Conservation (phyloP, 2,113 vertebrate species). For the Trochalopteron elliotii region DNA sequence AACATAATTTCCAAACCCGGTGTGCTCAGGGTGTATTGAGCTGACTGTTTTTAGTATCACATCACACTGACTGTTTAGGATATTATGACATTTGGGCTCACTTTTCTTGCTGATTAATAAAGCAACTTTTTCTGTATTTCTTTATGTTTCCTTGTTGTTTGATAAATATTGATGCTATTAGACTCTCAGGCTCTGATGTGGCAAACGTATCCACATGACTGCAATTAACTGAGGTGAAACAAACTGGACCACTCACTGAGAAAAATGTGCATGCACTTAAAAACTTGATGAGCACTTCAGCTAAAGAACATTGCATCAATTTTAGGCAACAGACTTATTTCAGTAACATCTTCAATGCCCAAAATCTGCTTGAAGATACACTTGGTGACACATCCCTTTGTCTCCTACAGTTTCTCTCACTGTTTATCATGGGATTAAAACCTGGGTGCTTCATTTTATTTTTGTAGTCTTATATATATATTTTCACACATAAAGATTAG, state of each 20-base stretch:
- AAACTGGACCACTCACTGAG: constrained; percentile 15
- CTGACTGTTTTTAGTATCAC: not conserved
- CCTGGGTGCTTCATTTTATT: not conserved
- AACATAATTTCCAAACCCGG: not conserved
- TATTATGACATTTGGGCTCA: not conserved
- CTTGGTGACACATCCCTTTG: not conserved
- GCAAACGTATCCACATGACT: not conserved
- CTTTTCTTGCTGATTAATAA: not conserved
- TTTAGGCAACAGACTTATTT: not conserved
- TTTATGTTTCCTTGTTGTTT: not conserved
- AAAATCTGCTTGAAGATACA: not conserved
- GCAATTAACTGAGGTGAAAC: constrained; percentile 36
- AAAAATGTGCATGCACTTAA: not conserved
- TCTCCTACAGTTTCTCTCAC: not conserved
- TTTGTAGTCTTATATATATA: not conserved
- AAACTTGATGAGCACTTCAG: constrained; percentile 9
- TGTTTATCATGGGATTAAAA: not conserved
- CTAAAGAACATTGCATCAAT: not conserved
- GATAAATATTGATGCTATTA: not conserved
- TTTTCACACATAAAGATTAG: not conserved
- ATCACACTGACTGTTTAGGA: not conserved
- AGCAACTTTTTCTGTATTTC: not conserved
- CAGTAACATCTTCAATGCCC: not conserved
- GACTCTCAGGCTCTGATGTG: not conserved
- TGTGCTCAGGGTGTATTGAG: not conserved